Percentiles rank a stretch among this genome's conserved stretches.
Evolutionary conservation across 2,113 vertebrate species (phyloP).

Genomic region (Salvelinus sp.): DNA sequence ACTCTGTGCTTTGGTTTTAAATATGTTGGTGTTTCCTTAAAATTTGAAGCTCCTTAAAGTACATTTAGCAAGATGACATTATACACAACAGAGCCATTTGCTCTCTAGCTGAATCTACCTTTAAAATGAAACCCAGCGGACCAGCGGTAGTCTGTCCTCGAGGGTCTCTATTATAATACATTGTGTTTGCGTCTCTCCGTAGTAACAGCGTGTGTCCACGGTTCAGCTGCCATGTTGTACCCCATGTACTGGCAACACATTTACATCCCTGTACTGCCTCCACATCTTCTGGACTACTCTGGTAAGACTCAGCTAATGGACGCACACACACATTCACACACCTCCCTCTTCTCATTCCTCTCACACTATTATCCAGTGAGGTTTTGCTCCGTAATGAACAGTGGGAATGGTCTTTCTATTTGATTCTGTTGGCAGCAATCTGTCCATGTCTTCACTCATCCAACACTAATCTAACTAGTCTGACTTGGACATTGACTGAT

Average conservation of each 20-base stretch:
- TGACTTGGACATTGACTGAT: slow-evolving; percentile 40
- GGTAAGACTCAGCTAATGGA: slow-evolving; percentile 77
- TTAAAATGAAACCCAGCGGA: no score
- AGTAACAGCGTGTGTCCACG: slow-evolving; percentile 94
- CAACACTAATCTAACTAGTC: slow-evolving; percentile 49
- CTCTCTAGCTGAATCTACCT: no score
- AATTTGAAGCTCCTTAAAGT: no score
- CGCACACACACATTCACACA: slow-evolving; percentile 2
- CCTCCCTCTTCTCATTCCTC: slow-evolving; percentile 27
- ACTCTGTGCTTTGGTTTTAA: no score
- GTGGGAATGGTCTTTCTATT: slow-evolving; percentile 57
- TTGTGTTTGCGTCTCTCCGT: not conserved
- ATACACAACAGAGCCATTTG: no score
- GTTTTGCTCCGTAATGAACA: slow-evolving; percentile 48
- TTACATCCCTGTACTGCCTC: slow-evolving; percentile 96
- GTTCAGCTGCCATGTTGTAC: slow-evolving; percentile 89
- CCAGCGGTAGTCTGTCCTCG: no score
- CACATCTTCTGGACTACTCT: slow-evolving; percentile 98
- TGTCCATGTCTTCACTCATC: slow-evolving; percentile 47
- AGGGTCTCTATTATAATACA: not conserved
- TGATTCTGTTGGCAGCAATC: slow-evolving; percentile 45
- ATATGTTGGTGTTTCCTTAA: no score
- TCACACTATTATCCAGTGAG: slow-evolving; percentile 36
- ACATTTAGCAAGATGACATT: no score
- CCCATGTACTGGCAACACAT: slow-evolving; percentile 99